A percentile compares a stretch with the other conserved stretches of the same genome.
Evolutionary conservation across 2,113 vertebrate species (phyloP).

Genomic region (Notarius quadriscutis): DNA sequence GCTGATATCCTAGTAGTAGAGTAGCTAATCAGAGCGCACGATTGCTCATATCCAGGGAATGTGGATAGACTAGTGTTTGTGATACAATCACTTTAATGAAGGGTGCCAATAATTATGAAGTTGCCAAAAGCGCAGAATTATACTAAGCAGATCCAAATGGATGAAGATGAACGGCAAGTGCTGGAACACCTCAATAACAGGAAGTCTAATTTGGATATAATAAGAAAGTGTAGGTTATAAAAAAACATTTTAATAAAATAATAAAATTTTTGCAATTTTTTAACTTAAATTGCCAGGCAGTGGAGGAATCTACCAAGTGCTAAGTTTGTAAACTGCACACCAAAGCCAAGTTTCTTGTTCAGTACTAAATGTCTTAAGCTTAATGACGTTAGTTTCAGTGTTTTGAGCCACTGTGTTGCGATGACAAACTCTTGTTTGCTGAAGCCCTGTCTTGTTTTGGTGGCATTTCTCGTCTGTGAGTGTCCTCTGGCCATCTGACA

Average conservation of each 20-base stretch:
- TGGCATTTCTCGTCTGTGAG: neutral
- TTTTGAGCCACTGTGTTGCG: neutral
- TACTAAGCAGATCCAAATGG: neutral
- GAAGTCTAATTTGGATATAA: neutral
- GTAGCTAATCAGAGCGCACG: too few relatives aligned
- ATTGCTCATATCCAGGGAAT: too few relatives aligned
- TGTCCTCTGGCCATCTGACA: slow-evolving; percentile 34
- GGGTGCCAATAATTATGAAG: neutral
- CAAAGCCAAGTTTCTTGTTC: neutral
- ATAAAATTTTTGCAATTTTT: neutral
- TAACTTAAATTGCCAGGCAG: neutral
- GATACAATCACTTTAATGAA: neutral
- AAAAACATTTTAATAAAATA: neutral
- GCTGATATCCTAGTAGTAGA: too few relatives aligned
- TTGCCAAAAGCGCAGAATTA: neutral
- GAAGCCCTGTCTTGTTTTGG: neutral
- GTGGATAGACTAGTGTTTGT: too few relatives aligned
- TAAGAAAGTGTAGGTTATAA: neutral
- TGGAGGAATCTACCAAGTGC: neutral
- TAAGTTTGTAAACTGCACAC: neutral
- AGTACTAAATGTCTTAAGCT: neutral
- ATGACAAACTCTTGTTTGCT: neutral
- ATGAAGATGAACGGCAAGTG: neutral
- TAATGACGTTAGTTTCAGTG: neutral
- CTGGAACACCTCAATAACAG: neutral